Conservation (phyloP, 2,113 vertebrate genomes). For the Ivindomyrus marchei region DNA sequence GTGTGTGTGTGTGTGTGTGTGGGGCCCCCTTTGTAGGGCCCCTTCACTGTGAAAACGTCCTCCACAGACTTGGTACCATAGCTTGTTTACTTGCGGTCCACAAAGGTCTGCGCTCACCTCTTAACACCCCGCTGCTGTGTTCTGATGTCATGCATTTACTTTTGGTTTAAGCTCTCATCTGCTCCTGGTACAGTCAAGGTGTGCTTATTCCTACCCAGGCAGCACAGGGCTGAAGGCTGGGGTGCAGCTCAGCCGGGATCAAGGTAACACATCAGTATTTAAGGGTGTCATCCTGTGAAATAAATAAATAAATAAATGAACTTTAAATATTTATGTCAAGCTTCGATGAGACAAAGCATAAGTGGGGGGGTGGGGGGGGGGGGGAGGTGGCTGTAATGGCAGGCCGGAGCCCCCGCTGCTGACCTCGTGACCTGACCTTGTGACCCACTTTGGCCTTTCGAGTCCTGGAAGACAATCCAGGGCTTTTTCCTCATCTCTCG, state of each 20-base stretch:
- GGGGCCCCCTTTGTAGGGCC: background rate
- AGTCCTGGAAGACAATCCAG: too few species aligned
- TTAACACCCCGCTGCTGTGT: background rate
- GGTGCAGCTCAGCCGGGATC: too few species aligned
- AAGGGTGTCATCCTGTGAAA: background rate
- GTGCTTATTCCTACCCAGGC: background rate
- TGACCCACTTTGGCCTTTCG: background rate
- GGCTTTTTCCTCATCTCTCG: background rate
- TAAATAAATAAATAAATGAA: background rate
- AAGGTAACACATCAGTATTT: background rate
- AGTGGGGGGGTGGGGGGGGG: background rate
- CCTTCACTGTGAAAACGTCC: background rate
- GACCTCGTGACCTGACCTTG: background rate
- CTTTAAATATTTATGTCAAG: background rate
- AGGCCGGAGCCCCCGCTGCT: background rate
- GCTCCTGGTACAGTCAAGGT: background rate
- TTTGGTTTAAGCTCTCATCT: background rate
- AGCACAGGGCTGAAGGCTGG: background rate
- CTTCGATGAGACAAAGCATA: background rate
- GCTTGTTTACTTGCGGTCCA: background rate
- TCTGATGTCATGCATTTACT: background rate
- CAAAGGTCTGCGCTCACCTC: background rate
- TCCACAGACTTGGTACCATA: background rate
- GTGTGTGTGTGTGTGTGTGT: background rate
- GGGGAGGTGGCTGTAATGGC: background rate